phyloP scores from a whole-genome alignment of 1,140 invertebrate genomes.

The Periplaneta americana region DNA sequence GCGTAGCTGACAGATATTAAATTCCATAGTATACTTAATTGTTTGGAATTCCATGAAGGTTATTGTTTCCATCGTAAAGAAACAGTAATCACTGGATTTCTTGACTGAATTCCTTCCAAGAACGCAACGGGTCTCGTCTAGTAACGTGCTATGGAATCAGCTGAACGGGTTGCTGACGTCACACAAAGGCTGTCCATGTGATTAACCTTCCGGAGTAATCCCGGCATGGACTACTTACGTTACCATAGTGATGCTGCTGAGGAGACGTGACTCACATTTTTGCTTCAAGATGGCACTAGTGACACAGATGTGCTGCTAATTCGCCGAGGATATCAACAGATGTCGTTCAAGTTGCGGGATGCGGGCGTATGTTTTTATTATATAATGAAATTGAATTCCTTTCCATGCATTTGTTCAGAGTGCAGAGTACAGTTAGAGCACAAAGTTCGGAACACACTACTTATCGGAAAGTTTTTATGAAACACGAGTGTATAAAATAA shows the following conservation, averaged over 20 bases:
- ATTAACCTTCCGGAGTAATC: not conserved
- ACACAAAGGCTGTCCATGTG: not conserved
- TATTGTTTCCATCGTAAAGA: too few species aligned
- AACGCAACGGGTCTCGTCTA: not conserved
- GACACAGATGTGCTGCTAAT: not conserved
- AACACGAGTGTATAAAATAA: too few species aligned
- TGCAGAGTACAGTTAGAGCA: not conserved
- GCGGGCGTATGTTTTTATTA: not conserved
- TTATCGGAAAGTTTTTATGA: too few species aligned
- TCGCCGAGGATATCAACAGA: not conserved
- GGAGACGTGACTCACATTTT: not conserved
- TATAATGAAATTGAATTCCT: not conserved
- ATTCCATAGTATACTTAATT: too few species aligned
- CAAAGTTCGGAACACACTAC: not conserved
- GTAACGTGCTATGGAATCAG: not conserved
- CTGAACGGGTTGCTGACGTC: not conserved
- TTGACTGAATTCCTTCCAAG: not conserved
- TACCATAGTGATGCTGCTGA: not conserved
- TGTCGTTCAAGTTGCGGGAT: not conserved
- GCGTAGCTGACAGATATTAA: too few species aligned
- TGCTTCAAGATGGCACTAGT: not conserved
- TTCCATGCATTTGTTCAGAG: too few species aligned
- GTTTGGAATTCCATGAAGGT: too few species aligned
- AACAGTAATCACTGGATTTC: not conserved
- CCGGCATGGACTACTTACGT: not conserved